phyloP scores from a whole-genome alignment of 2,888 invertebrate genomes.

The Brachypterus glaber region DNA sequence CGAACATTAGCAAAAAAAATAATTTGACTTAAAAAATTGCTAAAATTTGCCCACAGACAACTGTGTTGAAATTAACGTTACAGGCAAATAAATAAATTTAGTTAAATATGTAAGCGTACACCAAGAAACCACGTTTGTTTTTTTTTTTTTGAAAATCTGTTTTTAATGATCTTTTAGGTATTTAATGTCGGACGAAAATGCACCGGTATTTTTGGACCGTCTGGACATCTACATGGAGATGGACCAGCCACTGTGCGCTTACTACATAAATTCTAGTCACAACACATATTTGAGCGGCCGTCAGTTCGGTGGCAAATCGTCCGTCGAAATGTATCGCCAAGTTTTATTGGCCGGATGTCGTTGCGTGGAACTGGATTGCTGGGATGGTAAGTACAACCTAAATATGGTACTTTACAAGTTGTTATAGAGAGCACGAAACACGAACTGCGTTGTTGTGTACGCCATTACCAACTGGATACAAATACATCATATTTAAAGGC shows the following conservation, averaged over 20 bases:
- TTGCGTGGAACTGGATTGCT: constrained; percentile 96
- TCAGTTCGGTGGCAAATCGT: constrained; percentile 97
- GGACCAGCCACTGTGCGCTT: constrained; percentile 96
- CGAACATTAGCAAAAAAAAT: too few relatives aligned
- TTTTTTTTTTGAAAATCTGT: too few relatives aligned
- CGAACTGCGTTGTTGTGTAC: too few relatives aligned
- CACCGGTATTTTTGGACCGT: constrained; percentile 97
- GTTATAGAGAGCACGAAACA: too few relatives aligned
- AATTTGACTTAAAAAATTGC: too few relatives aligned
- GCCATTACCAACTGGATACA: too few relatives aligned
- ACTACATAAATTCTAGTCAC: constrained; percentile 98
- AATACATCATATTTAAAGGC: too few relatives aligned
- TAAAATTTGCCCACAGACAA: too few relatives aligned
- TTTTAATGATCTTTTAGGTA: constrained; percentile 53
- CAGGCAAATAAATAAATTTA: too few relatives aligned
- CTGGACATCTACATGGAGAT: constrained; percentile 96
- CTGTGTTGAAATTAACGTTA: too few relatives aligned
- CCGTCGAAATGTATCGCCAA: constrained; percentile 98
- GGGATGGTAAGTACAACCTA: constrained; percentile 62
- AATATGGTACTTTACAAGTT: constrained; percentile 2
- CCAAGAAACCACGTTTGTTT: too few relatives aligned
- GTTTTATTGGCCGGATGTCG: constrained; percentile 94
- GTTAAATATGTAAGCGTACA: too few relatives aligned
- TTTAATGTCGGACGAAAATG: constrained; percentile 99
- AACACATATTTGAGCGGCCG: constrained; percentile 90